Evolutionary conservation across 2,113 vertebrate genomes (phyloP), one percentile per base, ranked within the genome.

Genomic region (Nestor notabilis): DNA sequence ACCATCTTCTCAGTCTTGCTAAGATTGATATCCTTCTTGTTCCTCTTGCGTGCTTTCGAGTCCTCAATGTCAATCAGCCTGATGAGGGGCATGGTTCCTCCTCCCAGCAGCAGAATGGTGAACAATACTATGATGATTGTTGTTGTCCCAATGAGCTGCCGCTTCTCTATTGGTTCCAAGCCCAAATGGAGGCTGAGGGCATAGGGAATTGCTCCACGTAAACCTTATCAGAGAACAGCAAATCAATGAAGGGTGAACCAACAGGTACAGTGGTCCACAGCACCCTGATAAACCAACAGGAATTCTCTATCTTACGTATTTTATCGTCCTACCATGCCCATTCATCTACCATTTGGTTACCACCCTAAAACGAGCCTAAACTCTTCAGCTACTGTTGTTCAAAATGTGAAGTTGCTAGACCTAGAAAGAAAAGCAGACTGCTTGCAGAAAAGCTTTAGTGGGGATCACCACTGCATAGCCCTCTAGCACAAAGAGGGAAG

Each of bases 1-100:
- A 99, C 99, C 99, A 99, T 99, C 96, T 99, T 99, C 96, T 99
- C 97, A 0, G 99, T 99, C 98, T 99, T 99, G 99, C 99, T 99
- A 60, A 99, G 99, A 75, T 99, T 99, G 86, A 99, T 95, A 5
- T 99, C 99, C 96, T 99, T 99, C 97, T 98, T 99, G 98, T 63
- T 99, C 90, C 98, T 98, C 75, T 98, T 98, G 37, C 98, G 98
- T 0, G 98, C 98, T 72, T 99, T 99, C 96, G 98, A 98, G 2
- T 99, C 99, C 96, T 99, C 99, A 4, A 99, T 99, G 97, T 99
- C 99, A 97, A 99, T 98, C 35, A 99, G 97, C 84, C 99, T 98
- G 95, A 99, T 99, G 74, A 99, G 99, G 6, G 99, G 99, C 99
- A 99, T 99, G 92, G 99, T 99, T 23, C 99, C 99, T 35, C 99